Evolutionary conservation across 1,140 invertebrate species (phyloP), one percentile per base, ranked within the genome.

Genomic region (Diabrotica virgifera): DNA sequence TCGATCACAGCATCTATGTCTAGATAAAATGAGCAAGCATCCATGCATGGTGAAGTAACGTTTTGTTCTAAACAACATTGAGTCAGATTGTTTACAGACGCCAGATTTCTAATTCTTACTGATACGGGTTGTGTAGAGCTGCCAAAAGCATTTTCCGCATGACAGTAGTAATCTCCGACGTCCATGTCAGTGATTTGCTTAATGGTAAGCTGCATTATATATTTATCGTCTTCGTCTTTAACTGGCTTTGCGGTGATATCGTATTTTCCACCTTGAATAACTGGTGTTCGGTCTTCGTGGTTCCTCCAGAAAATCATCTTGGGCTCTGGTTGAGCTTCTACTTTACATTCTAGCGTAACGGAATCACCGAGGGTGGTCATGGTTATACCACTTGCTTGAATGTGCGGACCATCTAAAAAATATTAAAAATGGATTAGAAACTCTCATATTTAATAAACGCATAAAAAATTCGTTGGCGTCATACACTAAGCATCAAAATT

Each of bases 301-400:
- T 91, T 90, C 56, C 85, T 84, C 88, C 89, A 91, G 81, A 92
- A 93, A 6, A 89, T 85, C 66, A 92, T 86, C 70, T 89, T 89
- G 0, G 91, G 90, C 70, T 89, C 86, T 0, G 91, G 91, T 65
- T 90, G 83, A 0, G 90, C 88, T 68, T 89, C 87, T 7, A 93
- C 89, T 9, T 84, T 79, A 76, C 91, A 94, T 69, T 91, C 87
- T 35, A 93, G 76, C 5, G 85, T 86, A 0, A 89, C 89, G 2
- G 87, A 84, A 70, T 90, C 88, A 0, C 90, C 90, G 2, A 87
- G 78, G 0, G 84, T 83, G 0, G 88, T 89, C 79, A 90, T 88
- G 8, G 89, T 90, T 50, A 89, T 88, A 38, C 88, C 87, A 46
- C 87, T 86, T 5, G 89, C 89, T 75, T 87, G 86, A 51, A 92